phyloP scores from a whole-genome alignment of 2,888 invertebrate genomes.

The Tryphoninae sp. region DNA sequence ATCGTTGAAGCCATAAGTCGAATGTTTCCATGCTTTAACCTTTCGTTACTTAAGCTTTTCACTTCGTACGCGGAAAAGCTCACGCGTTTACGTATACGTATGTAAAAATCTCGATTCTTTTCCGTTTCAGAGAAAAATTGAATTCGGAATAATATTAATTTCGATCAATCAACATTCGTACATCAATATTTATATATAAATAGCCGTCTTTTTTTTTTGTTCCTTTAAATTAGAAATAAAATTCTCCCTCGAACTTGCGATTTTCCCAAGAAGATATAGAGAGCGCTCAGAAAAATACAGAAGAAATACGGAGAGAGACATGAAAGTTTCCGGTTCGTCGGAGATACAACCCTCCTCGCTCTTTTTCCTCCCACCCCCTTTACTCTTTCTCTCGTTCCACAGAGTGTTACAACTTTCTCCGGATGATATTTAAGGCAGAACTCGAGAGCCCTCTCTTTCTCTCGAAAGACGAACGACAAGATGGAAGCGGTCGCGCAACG shows the following conservation, averaged over 20 bases:
- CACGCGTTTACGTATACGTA: too few species aligned
- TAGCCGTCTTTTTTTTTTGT: too few species aligned
- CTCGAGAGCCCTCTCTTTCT: conserved; percentile 17
- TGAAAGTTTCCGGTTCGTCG: conserved; percentile 31
- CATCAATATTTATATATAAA: too few species aligned
- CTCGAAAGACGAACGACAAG: conserved; percentile 23
- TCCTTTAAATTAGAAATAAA: too few species aligned
- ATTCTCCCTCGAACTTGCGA: background rate
- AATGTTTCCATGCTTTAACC: background rate
- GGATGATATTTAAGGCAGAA: conserved; percentile 44
- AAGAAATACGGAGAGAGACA: conserved; percentile 16
- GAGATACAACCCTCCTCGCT: conserved; percentile 28
- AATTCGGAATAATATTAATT: too few species aligned
- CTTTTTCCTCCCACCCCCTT: conserved; percentile 5
- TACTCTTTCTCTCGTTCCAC: conserved; percentile 22
- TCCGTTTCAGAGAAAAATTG: too few species aligned
- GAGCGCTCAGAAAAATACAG: conserved; percentile 13
- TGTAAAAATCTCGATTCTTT: too few species aligned
- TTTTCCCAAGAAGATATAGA: conserved; percentile 8
- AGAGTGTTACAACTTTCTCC: conserved; percentile 39
- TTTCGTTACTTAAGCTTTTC: background rate
- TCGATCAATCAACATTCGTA: too few species aligned
- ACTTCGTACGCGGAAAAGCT: too few species aligned
- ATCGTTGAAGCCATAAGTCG: background rate
- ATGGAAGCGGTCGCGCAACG: background rate